Conservation (phyloP, 2,113 vertebrate genomes). For the Proterorhinus semilunaris region DNA sequence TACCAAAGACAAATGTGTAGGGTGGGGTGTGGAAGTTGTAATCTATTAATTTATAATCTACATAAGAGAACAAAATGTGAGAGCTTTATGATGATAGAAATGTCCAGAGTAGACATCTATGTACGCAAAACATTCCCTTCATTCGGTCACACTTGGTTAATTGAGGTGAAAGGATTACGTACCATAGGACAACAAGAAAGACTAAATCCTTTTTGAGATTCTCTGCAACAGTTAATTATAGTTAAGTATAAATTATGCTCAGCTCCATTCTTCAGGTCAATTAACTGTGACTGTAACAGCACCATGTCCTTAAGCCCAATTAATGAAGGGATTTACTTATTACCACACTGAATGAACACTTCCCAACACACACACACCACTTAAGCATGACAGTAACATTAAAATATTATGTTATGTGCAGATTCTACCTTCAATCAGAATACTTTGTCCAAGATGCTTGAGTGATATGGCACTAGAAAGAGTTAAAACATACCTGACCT, state of each 20-base stretch:
- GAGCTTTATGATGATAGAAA: too few species aligned
- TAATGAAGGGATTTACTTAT: slow-evolving; percentile 63
- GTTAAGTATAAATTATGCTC: slow-evolving; percentile 45
- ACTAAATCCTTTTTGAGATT: slow-evolving; percentile 13
- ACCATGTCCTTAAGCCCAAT: slow-evolving; percentile 56
- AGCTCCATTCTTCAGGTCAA: slow-evolving; percentile 61
- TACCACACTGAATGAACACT: slow-evolving; percentile 42
- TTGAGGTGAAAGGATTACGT: slow-evolving; percentile 32
- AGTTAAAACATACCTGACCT: neutral
- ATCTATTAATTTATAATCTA: too few species aligned
- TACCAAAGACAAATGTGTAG: too few species aligned
- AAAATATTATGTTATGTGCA: slow-evolving; percentile 36
- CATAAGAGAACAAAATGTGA: too few species aligned
- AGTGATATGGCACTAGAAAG: too few species aligned
- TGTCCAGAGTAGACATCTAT: too few species aligned
- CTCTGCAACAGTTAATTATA: slow-evolving; percentile 54
- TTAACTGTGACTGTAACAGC: slow-evolving; percentile 58
- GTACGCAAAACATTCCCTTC: neutral
- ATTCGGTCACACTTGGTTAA: slow-evolving; percentile 26
- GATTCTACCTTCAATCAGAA: slow-evolving; percentile 19
- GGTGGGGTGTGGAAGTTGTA: too few species aligned
- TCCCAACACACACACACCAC: neutral
- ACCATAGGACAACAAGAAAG: slow-evolving; percentile 8
- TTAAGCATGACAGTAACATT: slow-evolving; percentile 47
- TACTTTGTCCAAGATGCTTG: too few species aligned